A percentile compares a stretch with the other conserved stretches of the same genome.
phyloP scores from a whole-genome alignment of 2,888 invertebrate genomes.

The Rhyacophila evoluta region DNA sequence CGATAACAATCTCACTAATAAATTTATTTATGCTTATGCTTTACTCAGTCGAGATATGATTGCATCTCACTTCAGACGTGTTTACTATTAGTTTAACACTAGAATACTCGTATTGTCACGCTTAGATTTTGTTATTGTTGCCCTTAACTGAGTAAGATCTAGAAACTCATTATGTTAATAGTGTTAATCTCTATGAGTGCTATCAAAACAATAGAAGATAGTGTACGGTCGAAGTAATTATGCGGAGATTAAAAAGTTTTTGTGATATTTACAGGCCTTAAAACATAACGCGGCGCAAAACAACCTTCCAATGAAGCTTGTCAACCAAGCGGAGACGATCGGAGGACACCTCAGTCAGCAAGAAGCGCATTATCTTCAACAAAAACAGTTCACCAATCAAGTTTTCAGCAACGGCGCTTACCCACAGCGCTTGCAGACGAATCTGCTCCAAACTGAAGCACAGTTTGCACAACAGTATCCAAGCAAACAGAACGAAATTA shows the following conservation, averaged over 20 bases:
- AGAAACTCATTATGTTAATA: not conserved
- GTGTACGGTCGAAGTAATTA: not conserved
- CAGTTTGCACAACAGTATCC: slow-evolving; percentile 65
- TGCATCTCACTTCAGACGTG: slow-evolving; percentile 2
- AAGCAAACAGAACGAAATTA: slow-evolving; percentile 62
- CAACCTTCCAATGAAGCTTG: slow-evolving; percentile 70
- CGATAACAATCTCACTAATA: not conserved
- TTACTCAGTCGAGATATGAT: not conserved
- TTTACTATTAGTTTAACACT: not conserved
- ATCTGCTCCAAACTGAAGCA: slow-evolving; percentile 57
- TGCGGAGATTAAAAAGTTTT: not conserved
- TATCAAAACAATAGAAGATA: not conserved
- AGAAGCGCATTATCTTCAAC: slow-evolving; percentile 69
- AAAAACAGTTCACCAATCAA: slow-evolving; percentile 69
- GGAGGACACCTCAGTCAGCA: slow-evolving; percentile 65
- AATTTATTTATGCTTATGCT: not conserved
- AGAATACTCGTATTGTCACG: too few species aligned
- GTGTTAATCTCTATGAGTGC: not conserved
- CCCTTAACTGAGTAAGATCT: too few species aligned
- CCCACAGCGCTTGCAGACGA: slow-evolving; percentile 59
- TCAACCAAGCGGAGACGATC: slow-evolving; percentile 67
- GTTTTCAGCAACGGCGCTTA: slow-evolving; percentile 65
- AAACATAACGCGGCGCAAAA: slow-evolving; percentile 69
- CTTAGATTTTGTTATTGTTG: slow-evolving; percentile 4
- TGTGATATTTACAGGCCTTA: slow-evolving; percentile 61